phyloP scores from a whole-genome alignment of 2,113 vertebrate genomes.

The Paedocypris sp. region DNA sequence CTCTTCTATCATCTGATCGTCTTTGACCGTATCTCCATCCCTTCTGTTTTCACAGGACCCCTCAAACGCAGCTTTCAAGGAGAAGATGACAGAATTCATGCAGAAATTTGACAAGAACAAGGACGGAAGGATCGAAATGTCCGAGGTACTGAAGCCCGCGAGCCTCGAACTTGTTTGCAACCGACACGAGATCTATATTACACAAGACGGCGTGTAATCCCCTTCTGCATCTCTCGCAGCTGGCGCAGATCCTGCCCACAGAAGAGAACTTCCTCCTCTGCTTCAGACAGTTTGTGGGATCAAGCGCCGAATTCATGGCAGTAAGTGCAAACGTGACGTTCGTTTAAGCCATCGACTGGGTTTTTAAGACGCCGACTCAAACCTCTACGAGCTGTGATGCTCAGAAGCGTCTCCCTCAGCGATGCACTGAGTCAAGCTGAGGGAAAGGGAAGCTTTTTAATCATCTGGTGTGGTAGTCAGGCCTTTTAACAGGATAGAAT shows the following conservation, averaged over 20 bases:
- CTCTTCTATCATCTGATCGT: no score
- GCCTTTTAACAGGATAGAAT: slow-evolving; percentile 48
- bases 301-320: slow-evolving; percentile 94
- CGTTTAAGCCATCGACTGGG: neutral
- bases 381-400: neutral
- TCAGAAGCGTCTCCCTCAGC: neutral
- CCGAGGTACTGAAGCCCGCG: slow-evolving; percentile 81
- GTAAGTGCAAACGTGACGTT: slow-evolving; percentile 56
- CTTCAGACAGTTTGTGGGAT: slow-evolving; percentile 90
- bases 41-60: slow-evolving; percentile 76
- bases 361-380: neutral
- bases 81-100: slow-evolving; percentile 98
- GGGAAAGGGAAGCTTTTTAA: slow-evolving; percentile 37
- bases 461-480: slow-evolving; percentile 17
- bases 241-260: slow-evolving; percentile 96
- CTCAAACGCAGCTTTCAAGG: slow-evolving; percentile 70
- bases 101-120: slow-evolving; percentile 92
- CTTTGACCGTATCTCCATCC: no score
- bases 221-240: slow-evolving; percentile 53
- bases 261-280: slow-evolving; percentile 96
- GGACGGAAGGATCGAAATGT: slow-evolving; percentile 91
- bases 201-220: slow-evolving; percentile 30
- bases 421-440: slow-evolving; percentile 18
- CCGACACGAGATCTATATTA: no score
- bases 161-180: no score